Evolutionary conservation across 2,113 vertebrate species (phyloP).

Genomic region (Pollimyrus isidori): DNA sequence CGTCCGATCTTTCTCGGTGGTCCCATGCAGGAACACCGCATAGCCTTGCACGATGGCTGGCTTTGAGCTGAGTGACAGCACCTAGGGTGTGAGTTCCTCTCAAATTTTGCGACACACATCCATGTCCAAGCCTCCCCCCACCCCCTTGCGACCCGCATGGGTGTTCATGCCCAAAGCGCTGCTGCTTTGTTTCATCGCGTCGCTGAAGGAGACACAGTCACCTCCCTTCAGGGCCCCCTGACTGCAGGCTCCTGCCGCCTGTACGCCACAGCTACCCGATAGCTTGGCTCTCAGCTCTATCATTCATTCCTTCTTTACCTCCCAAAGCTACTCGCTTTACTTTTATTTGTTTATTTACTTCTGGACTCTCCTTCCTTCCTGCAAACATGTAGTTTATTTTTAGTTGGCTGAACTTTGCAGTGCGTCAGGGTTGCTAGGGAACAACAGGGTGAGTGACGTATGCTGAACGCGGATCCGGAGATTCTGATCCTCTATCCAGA

Average conservation of each 20-base stretch:
- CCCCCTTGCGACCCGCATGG: background rate
- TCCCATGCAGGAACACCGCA: background rate
- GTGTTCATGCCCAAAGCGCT: background rate
- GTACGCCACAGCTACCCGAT: background rate
- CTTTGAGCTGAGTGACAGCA: background rate
- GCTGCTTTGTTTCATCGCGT: background rate
- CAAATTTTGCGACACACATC: background rate
- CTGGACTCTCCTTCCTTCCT: constrained; percentile 43
- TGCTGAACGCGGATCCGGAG: constrained; percentile 26
- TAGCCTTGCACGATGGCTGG: too few relatives aligned
- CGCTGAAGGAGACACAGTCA: background rate
- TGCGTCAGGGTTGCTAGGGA: constrained; percentile 58
- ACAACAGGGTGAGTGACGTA: constrained; percentile 48
- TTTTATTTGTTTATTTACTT: constrained; percentile 27
- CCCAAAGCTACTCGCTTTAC: constrained; percentile 34
- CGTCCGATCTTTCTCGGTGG: too few relatives aligned
- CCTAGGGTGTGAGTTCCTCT: background rate
- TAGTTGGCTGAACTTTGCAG: constrained; percentile 54
- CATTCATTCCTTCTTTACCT: constrained; percentile 13
- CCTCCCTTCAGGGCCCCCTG: too few relatives aligned
- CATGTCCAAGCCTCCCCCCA: background rate
- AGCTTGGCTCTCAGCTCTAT: background rate
- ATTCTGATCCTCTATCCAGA: constrained; percentile 16
- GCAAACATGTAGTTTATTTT: constrained; percentile 58
- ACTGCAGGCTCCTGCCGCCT: background rate